Evolutionary conservation across 1,140 invertebrate species (phyloP).

Genomic region (Drosophila parvula): DNA sequence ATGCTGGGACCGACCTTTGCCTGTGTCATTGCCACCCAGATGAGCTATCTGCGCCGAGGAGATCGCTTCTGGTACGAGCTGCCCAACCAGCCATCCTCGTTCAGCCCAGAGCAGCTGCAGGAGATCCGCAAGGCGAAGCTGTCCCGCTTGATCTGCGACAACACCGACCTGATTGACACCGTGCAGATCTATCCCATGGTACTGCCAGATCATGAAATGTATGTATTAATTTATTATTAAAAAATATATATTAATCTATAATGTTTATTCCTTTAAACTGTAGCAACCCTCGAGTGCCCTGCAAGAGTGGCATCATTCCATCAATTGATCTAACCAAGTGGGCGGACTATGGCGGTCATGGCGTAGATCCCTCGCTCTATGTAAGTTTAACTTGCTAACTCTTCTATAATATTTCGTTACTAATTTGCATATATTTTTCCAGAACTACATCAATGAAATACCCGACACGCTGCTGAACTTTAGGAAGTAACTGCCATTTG

Average conservation of each 20-base stretch:
- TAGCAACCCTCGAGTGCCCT: constrained; percentile 95
- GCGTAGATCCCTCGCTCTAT: constrained; percentile 86
- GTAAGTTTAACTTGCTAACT: constrained; percentile 84
- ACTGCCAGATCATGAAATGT: constrained; percentile 95
- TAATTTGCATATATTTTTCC: constrained; percentile 23
- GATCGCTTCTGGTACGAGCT: constrained; percentile 99
- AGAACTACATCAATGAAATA: constrained; percentile 83
- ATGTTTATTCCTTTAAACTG: not conserved
- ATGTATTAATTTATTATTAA: constrained; percentile 83
- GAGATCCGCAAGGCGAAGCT: constrained; percentile 95
- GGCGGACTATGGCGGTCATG: constrained; percentile 88
- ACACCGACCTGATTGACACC: constrained; percentile 95
- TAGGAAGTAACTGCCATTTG: constrained; percentile 69
- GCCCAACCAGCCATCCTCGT: constrained; percentile 95
- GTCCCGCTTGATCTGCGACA: constrained; percentile 96
- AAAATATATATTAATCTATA: too few relatives aligned
- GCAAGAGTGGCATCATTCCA: constrained; percentile 93
- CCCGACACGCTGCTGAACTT: constrained; percentile 82
- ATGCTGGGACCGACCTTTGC: constrained; percentile 98
- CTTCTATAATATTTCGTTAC: fast-evolving
- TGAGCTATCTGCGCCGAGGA: constrained; percentile 94
- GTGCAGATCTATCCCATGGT: constrained; percentile 98
- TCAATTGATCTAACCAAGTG: constrained; percentile 94
- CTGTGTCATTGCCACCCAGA: constrained; percentile 98
- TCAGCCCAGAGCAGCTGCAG: constrained; percentile 94